Evolutionary conservation across 2,113 vertebrate species (phyloP).

Genomic region (Eulemur rufifrons): DNA sequence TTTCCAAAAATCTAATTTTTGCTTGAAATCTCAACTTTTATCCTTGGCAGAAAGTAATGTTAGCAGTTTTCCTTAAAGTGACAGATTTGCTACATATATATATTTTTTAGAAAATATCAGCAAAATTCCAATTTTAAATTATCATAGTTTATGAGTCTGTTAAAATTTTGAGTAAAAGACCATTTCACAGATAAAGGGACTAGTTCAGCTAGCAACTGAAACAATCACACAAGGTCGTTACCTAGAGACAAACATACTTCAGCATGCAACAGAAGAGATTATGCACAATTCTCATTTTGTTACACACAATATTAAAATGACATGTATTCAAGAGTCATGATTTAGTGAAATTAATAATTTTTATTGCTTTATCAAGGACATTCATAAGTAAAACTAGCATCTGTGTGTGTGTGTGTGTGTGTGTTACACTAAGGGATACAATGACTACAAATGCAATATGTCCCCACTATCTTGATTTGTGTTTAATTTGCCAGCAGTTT

Average conservation of each 20-base stretch:
- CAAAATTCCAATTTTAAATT: background rate
- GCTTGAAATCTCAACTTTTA: background rate
- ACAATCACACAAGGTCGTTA: background rate
- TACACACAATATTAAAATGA: background rate
- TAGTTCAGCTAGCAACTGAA: background rate
- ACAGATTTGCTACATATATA: background rate
- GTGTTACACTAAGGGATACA: background rate
- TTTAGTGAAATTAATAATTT: background rate
- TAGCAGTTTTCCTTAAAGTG: background rate
- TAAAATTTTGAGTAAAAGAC: background rate
- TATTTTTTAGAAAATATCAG: background rate
- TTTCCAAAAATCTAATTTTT: background rate
- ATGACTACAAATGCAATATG: background rate
- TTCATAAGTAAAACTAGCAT: background rate
- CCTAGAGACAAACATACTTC: background rate
- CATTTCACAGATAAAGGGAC: background rate
- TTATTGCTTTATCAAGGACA: background rate
- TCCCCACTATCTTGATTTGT: background rate
- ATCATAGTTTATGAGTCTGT: background rate
- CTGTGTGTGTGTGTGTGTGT: background rate
- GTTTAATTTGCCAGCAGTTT: background rate
- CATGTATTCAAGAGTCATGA: background rate
- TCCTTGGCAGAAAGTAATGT: background rate
- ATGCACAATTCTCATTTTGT: background rate
- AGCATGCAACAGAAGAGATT: accelerated